Percentiles rank a stretch among this genome's conserved stretches.
phyloP scores from a whole-genome alignment of 2,888 invertebrate species.

The Chrysolina haemoptera region DNA sequence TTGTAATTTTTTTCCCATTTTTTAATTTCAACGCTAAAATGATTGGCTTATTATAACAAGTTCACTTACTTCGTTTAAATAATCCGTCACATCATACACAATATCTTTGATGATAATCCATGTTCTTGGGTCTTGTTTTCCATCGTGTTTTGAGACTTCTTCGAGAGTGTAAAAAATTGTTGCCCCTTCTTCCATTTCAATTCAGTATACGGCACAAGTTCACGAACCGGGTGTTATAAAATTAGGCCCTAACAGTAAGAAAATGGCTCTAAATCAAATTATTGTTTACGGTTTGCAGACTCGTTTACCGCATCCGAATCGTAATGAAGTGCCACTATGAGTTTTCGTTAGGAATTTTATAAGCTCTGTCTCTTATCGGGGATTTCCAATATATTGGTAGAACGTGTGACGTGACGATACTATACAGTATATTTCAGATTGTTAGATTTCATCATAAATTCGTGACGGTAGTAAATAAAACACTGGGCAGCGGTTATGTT shows the following conservation, averaged over 20 bases:
- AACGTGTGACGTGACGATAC: constrained; percentile 7
- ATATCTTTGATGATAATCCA: constrained; percentile 79
- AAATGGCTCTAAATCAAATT: constrained; percentile 5
- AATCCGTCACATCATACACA: constrained; percentile 81
- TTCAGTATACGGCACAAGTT: neutral
- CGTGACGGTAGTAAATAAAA: too few relatives aligned
- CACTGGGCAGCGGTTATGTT: too few relatives aligned
- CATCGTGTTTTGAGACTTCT: constrained; percentile 76
- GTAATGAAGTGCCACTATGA: constrained; percentile 14
- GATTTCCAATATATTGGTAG: constrained; percentile 13
- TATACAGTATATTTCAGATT: too few relatives aligned
- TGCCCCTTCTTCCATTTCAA: constrained; percentile 24
- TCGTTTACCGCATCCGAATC: constrained; percentile 11
- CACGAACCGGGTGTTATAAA: neutral
- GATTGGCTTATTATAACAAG: too few relatives aligned
- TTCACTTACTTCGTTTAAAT: constrained; percentile 73
- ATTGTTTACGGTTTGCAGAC: constrained; percentile 3
- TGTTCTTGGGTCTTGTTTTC: constrained; percentile 71
- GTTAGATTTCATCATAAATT: too few relatives aligned
- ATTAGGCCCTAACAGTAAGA: neutral
- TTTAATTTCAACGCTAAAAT: too few relatives aligned
- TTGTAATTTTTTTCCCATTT: too few relatives aligned
- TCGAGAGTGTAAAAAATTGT: constrained; percentile 61
- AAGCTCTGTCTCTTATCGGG: constrained; percentile 22
- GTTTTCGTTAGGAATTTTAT: constrained; percentile 20